Base-by-base conservation (phyloP, 2,888 invertebrate genomes). In the Calliphora vomitoria region DNA sequence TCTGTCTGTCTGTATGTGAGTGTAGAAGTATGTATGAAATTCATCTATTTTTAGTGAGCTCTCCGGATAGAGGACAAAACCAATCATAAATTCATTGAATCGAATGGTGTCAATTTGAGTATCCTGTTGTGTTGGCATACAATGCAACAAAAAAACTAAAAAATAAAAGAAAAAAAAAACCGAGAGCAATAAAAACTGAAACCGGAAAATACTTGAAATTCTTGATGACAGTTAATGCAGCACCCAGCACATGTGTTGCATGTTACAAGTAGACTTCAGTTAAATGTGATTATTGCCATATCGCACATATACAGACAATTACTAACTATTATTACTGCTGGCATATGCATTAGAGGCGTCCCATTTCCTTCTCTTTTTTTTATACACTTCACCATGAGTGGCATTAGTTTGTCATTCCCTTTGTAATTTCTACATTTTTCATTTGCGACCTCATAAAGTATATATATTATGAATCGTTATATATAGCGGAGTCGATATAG, bases 21-120 rank as follows among this genome's bases (percentile, higher is more conserved):
- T 55, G 72, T 58, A 3, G 60, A 4, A 20, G 18, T 20, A 44
- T 64, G 58, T 20, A 78, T 71, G 20, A 11, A 62, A 62, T 25
- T 78, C 64, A 64, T 55, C 35, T 53, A 47, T 64, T 79, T 62
- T 58, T 47, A 41, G 47, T 72, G 55, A 47, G 58, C 47, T 72
- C 38, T 66, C 15, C 13, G 25, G 18, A 58, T 47, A 38, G 8
- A 72, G 38, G 44, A 87, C 55, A 87, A 78, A 81, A 80, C 87
- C 83, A 87, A 84, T 87, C 83, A 87, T 84, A 87, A 87, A 81
- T 81, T 84, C 75, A 84, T 87, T 83, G 50, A 87, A 76, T 87
- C 87, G 81, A 84, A 87, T 72, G 83, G 87, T 87, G 87, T 87
- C 87, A 87, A 71, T 87, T 87, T 78, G 68, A 84, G 69, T 81